A percentile compares a stretch with the other conserved stretches of the same genome.
These are phyloP conservation scores for Strix uralensis DNA, from an alignment of 2,113 vertebrate species.

Conservation along the genomic window DNA sequence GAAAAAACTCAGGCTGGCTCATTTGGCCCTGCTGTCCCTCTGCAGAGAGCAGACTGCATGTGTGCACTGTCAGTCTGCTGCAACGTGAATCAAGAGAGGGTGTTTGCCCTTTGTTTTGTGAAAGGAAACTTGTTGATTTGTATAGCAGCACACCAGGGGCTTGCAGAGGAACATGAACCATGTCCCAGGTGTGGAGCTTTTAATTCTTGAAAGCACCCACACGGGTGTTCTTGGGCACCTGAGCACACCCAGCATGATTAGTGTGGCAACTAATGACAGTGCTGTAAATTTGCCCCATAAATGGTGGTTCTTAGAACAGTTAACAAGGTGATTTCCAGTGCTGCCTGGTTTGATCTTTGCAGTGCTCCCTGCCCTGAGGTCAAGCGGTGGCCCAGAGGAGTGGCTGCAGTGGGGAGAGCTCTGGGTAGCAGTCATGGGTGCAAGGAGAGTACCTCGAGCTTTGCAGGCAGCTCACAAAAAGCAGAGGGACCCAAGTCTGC, in stretches of 20 bases:
- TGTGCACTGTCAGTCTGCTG: rapidly evolving
- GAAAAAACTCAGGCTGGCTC: not conserved
- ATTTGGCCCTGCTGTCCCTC: not conserved
- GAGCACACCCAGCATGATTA: not conserved
- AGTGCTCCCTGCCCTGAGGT: not conserved
- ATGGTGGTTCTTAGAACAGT: not conserved
- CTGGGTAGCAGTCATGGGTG: not conserved
- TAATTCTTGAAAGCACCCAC: not conserved
- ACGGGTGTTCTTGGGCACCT: not conserved
- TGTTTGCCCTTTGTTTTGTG: not conserved
- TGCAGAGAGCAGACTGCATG: rapidly evolving
- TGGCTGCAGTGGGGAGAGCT: not conserved
- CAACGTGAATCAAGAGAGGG: rapidly evolving
- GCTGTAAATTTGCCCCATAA: not conserved
- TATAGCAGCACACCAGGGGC: not conserved
- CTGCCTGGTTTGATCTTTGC: not conserved
- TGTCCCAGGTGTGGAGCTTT: not conserved
- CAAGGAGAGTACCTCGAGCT: not conserved
- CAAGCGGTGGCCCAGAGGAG: not conserved
- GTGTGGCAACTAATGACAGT: not conserved
- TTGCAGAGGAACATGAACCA: not conserved
- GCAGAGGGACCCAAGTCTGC: not conserved
- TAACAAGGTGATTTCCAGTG: not conserved
- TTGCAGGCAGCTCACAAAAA: not conserved
- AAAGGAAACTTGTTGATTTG: not conserved